phyloP scores from a whole-genome alignment of 2,113 vertebrate genomes.

The Hippopotamus amphibius region DNA sequence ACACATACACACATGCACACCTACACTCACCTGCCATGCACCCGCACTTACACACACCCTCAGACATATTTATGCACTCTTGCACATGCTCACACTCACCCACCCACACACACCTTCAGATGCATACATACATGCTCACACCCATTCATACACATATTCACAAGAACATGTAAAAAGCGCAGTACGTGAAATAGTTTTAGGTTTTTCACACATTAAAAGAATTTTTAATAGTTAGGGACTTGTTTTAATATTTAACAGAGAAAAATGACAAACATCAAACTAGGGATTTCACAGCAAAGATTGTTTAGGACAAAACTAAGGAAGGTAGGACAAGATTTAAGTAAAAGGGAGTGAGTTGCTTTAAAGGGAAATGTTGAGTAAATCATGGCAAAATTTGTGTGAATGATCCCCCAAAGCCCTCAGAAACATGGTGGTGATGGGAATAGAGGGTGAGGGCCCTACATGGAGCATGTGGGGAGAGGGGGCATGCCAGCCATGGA shows the following conservation, averaged over 20 bases:
- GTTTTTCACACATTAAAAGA: neutral
- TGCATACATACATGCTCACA: neutral
- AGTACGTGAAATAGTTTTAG: neutral
- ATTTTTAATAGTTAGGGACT: neutral
- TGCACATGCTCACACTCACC: neutral
- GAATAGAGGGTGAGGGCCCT: no score
- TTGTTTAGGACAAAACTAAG: neutral
- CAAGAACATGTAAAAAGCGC: neutral
- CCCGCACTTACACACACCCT: neutral
- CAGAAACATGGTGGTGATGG: accelerated
- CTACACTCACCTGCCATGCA: neutral
- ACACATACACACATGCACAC: neutral
- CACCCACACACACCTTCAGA: neutral
- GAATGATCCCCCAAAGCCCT: neutral
- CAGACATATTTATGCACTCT: neutral
- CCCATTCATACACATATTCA: neutral
- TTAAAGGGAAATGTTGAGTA: neutral
- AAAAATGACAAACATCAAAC: neutral
- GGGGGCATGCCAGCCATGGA: neutral
- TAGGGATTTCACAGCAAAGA: slow-evolving; percentile 4
- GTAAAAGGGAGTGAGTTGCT: neutral
- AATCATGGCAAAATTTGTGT: neutral
- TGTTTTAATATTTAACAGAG: neutral
- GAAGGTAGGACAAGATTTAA: neutral
- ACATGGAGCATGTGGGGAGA: no score